Percentiles rank a stretch among this genome's conserved stretches.
Conservation (phyloP, 64 coral and sea anemone genomes). For the Porites lutea region DNA sequence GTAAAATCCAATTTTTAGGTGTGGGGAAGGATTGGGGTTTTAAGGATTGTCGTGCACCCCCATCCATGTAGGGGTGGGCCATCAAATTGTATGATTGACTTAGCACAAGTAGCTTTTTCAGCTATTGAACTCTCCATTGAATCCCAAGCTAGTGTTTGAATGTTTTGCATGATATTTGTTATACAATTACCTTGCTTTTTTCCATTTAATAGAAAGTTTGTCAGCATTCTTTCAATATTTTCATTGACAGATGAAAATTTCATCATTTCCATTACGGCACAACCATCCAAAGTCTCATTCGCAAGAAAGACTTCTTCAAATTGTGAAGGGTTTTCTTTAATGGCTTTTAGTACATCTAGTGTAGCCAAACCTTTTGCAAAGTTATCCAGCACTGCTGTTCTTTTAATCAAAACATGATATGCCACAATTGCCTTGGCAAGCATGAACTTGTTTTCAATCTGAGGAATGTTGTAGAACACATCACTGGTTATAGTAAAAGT, state of each 20-base stretch:
- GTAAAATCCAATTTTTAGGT: no score
- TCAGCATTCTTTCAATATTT: conserved; percentile 41
- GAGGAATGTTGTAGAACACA: conserved; percentile 24
- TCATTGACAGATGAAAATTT: conserved; percentile 14
- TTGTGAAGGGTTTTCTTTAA: conserved; percentile 20
- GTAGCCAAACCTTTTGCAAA: conserved; percentile 3
- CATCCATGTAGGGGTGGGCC: neutral
- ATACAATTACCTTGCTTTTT: conserved; percentile 24
- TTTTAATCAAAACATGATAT: conserved; percentile 60
- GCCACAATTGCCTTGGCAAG: conserved; percentile 56
- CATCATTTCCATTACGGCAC: conserved; percentile 24
- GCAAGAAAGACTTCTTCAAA: conserved; percentile 30
- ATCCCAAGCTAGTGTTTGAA: conserved; percentile 30
- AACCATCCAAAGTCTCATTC: conserved; percentile 7
- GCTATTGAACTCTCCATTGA: conserved; percentile 6
- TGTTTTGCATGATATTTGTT: neutral
- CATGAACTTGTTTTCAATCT: conserved; percentile 55
- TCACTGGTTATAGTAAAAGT: conserved; percentile 1
- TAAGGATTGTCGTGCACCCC: neutral
- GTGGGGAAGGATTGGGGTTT: neutral
- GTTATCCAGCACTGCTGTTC: conserved; percentile 54
- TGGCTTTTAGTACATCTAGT: conserved; percentile 39
- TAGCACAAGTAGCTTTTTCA: conserved; percentile 7
- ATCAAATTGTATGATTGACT: neutral
- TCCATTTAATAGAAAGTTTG: conserved; percentile 49